phyloP scores from a whole-genome alignment of 2,113 vertebrate species.

The Microcebus lehilahytsara region DNA sequence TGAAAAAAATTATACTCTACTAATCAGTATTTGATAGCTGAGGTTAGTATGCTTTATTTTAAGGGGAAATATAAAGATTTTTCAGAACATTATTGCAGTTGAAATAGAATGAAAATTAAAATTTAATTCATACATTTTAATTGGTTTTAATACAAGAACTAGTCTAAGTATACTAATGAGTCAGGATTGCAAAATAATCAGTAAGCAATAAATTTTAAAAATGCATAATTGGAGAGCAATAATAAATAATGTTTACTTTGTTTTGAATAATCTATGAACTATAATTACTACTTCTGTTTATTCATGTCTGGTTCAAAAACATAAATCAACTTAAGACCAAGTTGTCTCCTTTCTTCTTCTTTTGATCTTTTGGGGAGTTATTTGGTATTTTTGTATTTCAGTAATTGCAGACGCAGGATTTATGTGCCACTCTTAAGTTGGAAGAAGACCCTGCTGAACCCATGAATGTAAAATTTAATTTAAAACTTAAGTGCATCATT shows the following conservation, averaged over 20 bases:
- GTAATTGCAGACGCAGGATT: background rate
- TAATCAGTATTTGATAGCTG: background rate
- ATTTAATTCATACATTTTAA: constrained; percentile 34
- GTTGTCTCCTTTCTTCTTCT: background rate
- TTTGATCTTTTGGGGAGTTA: background rate
- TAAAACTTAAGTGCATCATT: constrained; percentile 18
- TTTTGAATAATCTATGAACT: constrained; percentile 70
- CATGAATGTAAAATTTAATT: constrained; percentile 26
- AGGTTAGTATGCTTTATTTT: constrained; percentile 19
- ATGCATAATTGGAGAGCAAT: constrained; percentile 52
- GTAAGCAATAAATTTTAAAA: constrained; percentile 38
- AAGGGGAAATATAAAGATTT: constrained; percentile 12
- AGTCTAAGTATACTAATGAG: background rate
- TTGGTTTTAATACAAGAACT: constrained; percentile 45
- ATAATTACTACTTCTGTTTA: constrained; percentile 68
- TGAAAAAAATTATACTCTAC: background rate
- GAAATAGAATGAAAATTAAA: constrained; percentile 37
- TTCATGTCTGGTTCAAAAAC: constrained; percentile 69
- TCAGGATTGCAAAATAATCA: constrained; percentile 19
- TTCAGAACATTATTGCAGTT: background rate
- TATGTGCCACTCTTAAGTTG: constrained; percentile 4
- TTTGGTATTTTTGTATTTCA: background rate
- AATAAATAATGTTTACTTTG: constrained; percentile 73
- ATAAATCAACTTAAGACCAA: constrained; percentile 73
- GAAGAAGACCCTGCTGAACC: background rate